phyloP scores from a whole-genome alignment of 2,113 vertebrate genomes.

The cat (Felis catus) region DNA sequence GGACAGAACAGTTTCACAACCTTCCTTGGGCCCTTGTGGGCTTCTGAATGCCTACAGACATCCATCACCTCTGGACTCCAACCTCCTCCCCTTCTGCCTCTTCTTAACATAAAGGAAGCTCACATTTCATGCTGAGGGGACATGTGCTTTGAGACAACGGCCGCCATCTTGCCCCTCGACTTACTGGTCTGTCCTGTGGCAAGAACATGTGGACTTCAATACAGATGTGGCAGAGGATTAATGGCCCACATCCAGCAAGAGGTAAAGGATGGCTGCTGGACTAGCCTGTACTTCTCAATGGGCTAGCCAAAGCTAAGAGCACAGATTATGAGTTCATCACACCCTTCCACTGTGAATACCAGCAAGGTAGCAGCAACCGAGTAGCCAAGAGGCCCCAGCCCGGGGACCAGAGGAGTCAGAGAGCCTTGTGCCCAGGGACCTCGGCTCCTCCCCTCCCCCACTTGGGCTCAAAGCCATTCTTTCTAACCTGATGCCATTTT shows the following conservation, averaged over 20 bases:
- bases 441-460: neutral
- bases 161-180: neutral
- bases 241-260: neutral
- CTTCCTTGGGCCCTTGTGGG: neutral
- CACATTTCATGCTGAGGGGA: neutral
- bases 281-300: neutral
- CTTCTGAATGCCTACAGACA: neutral
- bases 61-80: neutral
- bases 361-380: neutral
- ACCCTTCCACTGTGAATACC: neutral
- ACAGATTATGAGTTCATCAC: neutral
- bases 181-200: neutral
- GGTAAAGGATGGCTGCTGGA: neutral
- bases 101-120: neutral
- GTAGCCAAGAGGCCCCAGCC: neutral
- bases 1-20: neutral
- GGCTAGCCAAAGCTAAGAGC: neutral
- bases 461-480: neutral
- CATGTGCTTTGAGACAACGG: neutral
- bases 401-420: neutral
- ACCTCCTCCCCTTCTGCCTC: neutral
- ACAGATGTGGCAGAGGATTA: neutral
- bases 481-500: neutral
- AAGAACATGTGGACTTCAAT: neutral
- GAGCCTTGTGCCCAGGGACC: neutral